Evolutionary conservation across 2,113 vertebrate genomes (phyloP), one percentile per base, ranked within the genome.

Genomic region (Saiga tatarica): DNA sequence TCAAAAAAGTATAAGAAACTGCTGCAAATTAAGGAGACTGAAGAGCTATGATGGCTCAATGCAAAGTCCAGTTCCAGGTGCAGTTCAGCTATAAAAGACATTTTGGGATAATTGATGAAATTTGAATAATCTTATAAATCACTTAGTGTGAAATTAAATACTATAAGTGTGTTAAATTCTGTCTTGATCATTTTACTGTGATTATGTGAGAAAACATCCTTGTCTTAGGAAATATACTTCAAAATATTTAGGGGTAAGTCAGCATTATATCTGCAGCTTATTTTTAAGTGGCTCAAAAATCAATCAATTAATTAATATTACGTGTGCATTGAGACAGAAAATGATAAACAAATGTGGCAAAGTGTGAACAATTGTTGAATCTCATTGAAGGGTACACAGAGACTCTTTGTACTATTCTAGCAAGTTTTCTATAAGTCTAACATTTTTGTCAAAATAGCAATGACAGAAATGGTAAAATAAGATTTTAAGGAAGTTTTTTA

Each of bases 361-460:
- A 87, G 57, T 21, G n/a, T 74, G 78, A 74, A 94, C 3, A 57
- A 13, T 8, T 45, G 50, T 16, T 52, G 25, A 59, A 82, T 94
- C 33, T 74, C 6, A 16, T 39, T 53, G 8, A 95, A 95, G 3
- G 39, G 16, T 4, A 39, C 33, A 7, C 17, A 26, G 42, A 45
- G 16, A 9, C n/a, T 95, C 71, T 95, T 81, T 86, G 81, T 21
- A 86, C 21, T 67, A 45, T 59, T 53, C 57, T 53, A 52, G 57
- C 6, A 89, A 95, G 19, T 92, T 91, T 94, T n/a, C 55, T 94
- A 0, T 84, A 95, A 82, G 53, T 94, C 90, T 90, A 53, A 94
- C 96, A 88, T 84, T n/a, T 85, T 64, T 23, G 67, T 83, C 64
- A 87, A 94, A 96, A 74, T 53, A 76, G 71, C 67, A 94, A 28